Base-by-base conservation (phyloP, 2,113 vertebrate species). In the Vulpes vulpes region DNA sequence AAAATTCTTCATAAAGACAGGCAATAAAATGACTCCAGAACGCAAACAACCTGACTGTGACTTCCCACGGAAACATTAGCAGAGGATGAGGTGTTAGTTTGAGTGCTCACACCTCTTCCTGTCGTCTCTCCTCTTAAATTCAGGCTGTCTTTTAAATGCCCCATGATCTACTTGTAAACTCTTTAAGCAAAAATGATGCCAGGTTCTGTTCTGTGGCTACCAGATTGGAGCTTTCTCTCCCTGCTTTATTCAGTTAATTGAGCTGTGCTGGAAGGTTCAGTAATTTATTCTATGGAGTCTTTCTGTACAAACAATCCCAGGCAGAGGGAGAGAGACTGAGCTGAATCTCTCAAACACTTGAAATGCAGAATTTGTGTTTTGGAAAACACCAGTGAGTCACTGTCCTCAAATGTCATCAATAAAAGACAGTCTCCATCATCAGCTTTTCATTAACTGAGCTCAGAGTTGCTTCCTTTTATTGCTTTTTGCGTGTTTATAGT, bases 391-490 rank as follows among this genome's bases (percentile, higher is more conserved):
- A 67, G 43, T 97, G 96, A 97, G 93, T 97, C 69, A 53, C 51
- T 96, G 93, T 96, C 96, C 98, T 98, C 80, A 92, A 97, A 97
- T 86, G 82, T 98, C 96, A 97, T 92, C 30, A 98, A 80, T 96
- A 95, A 97, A 97, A 98, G 96, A 92, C 97, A 89, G n/a, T 64
- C 97, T 84, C 92, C 90, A 71, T 97, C 80, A 96, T 67, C 89
- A 95, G 84, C 97, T 98, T 89, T 95, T 91, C 97, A 95, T 97
- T 96, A 97, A 65, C 22, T 15, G 96, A 90, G 84, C 89, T 82
- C 60, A 76, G 73, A 91, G 74, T 35, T 91, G 67, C 79, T 55
- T 97, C 55, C 69, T 30, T 1, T 94, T 51, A 80, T 78, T 94
- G 97, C 97, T 94, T 97, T 96, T 97, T 96, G 85, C 64, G 12